Conservation (phyloP, 2,113 vertebrate species). For the Oncorhynchus tshawytscha region DNA sequence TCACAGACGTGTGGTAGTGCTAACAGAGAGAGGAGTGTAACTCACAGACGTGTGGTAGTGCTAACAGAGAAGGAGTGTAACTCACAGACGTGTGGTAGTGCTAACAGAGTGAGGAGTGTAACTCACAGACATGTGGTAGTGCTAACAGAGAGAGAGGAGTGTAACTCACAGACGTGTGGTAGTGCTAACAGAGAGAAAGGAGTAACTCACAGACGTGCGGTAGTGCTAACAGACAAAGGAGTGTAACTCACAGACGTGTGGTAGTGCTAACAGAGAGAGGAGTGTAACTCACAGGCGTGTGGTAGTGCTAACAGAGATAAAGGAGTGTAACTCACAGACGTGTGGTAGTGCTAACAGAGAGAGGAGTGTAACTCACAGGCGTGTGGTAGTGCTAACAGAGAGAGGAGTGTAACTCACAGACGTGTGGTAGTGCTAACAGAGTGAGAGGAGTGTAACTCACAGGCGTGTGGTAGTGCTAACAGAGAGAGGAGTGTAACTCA, state of each 20-base stretch:
- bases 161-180: no score
- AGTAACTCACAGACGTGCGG: no score
- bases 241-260: no score
- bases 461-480: conserved; percentile 80
- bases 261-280: not conserved
- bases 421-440: conserved; percentile 78
- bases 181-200: no score
- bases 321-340: conserved; percentile 79
- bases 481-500: conserved; percentile 73
- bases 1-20: conserved; percentile 37
- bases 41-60: no score
- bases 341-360: conserved; percentile 75
- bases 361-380: conserved; percentile 77
- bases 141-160: conserved; percentile 1
- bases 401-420: conserved; percentile 76
- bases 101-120: not conserved
- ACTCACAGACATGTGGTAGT: conserved; percentile 38
- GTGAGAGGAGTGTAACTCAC: conserved; percentile 76
- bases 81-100: no score
- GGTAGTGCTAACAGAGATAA: conserved; percentile 67
- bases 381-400: conserved; percentile 75
- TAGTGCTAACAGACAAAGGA: no score
- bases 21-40: not conserved
- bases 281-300: conserved; percentile 74
- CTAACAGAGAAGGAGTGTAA: no score